These are phyloP conservation scores for Entomyzon cyanotis DNA, from an alignment of 2,113 vertebrate genomes.

Conservation along the genomic window DNA sequence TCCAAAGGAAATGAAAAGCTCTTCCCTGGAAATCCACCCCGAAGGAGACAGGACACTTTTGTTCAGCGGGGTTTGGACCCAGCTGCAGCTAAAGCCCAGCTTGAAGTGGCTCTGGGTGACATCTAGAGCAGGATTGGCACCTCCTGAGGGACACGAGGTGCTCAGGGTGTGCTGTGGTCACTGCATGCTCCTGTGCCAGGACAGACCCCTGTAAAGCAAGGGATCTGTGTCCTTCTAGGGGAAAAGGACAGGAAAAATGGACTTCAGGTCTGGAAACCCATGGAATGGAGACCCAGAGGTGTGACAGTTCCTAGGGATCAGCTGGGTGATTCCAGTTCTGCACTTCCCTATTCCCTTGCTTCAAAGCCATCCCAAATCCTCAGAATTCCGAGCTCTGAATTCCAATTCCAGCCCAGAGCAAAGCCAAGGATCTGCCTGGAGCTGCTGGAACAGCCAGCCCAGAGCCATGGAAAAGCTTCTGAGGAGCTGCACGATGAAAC, in stretches of 20 bases:
- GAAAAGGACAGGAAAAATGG: not conserved
- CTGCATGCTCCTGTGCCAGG: not conserved
- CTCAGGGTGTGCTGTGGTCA: not conserved
- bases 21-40: constrained; percentile 5
- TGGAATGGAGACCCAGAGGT: not conserved
- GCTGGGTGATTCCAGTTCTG: not conserved
- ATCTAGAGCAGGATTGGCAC: not conserved
- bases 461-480: not conserved
- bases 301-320: not conserved
- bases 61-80: not conserved
- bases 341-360: not conserved
- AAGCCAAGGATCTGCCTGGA: not conserved
- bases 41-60: not conserved
- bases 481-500: not conserved
- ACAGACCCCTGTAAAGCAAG: not conserved
- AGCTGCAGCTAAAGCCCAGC: not conserved
- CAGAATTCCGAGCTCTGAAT: not conserved
- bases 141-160: not conserved
- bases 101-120: not conserved
- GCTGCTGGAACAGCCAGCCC: not conserved
- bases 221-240: not conserved
- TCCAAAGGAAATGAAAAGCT: constrained; percentile 23
- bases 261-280: not conserved
- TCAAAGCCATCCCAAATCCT: not conserved
- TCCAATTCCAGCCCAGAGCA: not conserved